Evolutionary conservation across 1,140 invertebrate species (phyloP), one percentile per base, ranked within the genome.

Genomic region (Eulimnadia texana): DNA sequence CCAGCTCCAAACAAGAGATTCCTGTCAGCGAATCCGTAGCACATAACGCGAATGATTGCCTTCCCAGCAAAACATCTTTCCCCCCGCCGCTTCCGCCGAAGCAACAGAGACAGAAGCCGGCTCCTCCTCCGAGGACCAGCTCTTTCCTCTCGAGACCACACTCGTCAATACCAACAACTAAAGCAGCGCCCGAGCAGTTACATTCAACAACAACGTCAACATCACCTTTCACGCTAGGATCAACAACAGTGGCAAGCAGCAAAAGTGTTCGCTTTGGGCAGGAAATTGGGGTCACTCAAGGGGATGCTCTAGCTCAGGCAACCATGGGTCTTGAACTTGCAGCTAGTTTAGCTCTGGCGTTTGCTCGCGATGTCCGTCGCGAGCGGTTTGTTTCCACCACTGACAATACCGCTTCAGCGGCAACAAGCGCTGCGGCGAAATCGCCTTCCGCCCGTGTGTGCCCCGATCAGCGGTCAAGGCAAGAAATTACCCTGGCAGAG

Each of bases 261-360:
- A 57, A 57, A 57, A 29, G 27, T 20, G 55, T 57, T 16, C 55
- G 55, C n/a, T 57, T 57, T 27, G 55, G 55, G 11, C 55, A 29
- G 10, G 27, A 57, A 29, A 16, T 42, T 42, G 27, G 33, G 27
- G 24, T 23, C 53, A 3, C 20, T 11, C 55, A 33, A 57, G 23
- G 33, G 10, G 55, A 57, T 27, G 55, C 55, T 16, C 27, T 57
- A 25, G 55, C 55, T 6, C 27, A 57, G 6, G 55, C 55, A 0
- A 57, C 55, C 1, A 29, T 57, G 3, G 55, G 55, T 16, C 28
- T 57, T 1, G 55, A 57, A 6, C 22, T 57, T 1, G 55, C 55
- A 20, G 55, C 55, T 20, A 57, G 33, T 57, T 33, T 57, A 27
- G 55, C 55, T 10, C 33, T 57, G 55, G 55, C 55, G 0, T 57